Base-by-base conservation (phyloP, 2,113 vertebrate species). In the Tonatia bakeri region DNA sequence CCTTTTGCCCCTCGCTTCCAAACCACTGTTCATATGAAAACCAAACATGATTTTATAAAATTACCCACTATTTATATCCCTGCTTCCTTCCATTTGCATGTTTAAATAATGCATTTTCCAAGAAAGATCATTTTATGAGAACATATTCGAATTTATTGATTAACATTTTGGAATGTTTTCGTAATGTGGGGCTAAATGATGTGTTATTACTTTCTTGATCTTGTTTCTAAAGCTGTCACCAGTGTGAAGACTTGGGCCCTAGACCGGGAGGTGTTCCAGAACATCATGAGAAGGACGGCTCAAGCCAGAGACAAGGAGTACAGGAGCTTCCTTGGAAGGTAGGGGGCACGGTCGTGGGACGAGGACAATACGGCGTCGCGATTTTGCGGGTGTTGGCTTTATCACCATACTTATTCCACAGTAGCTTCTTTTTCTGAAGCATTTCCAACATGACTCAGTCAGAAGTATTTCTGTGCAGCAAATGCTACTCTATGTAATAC, bases 211-310 rank as follows among this genome's bases (percentile, higher is more conserved):
- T 93, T 76, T 79, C 52, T 93, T 82, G 28, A 81, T 95, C 98
- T 96, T 86, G 56, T 80, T 45, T 12, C 96, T 93, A 24, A 98
- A 99, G 99, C 99, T 83, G 98, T 98, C 97, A 99, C 98, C 96
- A 98, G 98, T 87, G 99, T 99, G 96, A 99, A 98, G 98, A 99
- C 99, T 12, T 99, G 99, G 99, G 99, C 99, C 65, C 92, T 99
- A 86, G 99, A 99, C 97, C 99, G 99, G 93, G 99, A 99, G 61
- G 99, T 99, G 33, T 99, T 99, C 95, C 99, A 99, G 98, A 99
- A 99, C 97, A 99, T 99, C 97, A 99, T 99, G 99, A 99, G 99
- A 97, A 99, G 99, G 96, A 99, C 99, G n/a, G 99, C 99, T 2
- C 99, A 99, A 98, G 98, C 98, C 2, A 98, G 99, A 38, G 99